These are phyloP conservation scores for Tamandua tetradactyla DNA, from an alignment of 2,797 vertebrate genomes.

Conservation along the genomic window DNA sequence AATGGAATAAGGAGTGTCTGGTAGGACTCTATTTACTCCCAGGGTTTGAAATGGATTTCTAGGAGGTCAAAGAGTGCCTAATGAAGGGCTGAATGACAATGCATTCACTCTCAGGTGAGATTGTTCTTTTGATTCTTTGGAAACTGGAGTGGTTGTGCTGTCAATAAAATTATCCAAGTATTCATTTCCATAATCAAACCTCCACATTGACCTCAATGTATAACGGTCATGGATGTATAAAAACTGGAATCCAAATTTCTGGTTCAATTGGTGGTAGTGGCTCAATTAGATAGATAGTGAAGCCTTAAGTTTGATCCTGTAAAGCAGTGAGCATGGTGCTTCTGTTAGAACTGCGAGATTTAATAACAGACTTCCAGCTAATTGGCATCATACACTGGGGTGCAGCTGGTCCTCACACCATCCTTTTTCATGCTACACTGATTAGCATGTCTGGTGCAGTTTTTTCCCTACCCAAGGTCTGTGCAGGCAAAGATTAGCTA, in stretches of 20 bases:
- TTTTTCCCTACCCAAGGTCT: conserved; percentile 23
- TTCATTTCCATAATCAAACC: conserved; percentile 16
- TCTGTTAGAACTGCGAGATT: conserved; percentile 25
- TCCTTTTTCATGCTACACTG: conserved; percentile 46
- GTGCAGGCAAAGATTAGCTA: conserved; percentile 2
- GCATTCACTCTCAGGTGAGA: neutral
- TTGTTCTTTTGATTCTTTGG: conserved; percentile 38
- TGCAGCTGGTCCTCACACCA: conserved; percentile 28
- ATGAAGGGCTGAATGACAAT: neutral
- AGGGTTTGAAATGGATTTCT: conserved; percentile 1
- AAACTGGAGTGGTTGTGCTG: neutral
- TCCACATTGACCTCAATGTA: neutral
- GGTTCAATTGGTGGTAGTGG: neutral
- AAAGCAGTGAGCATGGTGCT: conserved; percentile 9
- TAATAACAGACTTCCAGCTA: conserved; percentile 2
- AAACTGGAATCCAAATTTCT: conserved; percentile 29
- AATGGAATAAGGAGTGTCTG: conserved; percentile 16
- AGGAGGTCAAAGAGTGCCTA: neutral
- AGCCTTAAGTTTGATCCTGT: conserved; percentile 21
- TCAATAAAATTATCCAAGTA: conserved; percentile 25
- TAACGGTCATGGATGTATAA: neutral
- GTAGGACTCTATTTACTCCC: neutral
- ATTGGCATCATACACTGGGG: neutral
- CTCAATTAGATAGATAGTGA: neutral
- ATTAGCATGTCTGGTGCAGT: conserved; percentile 12